Conservation (phyloP, 1,140 invertebrate species). For the Drosophila watanabei region DNA sequence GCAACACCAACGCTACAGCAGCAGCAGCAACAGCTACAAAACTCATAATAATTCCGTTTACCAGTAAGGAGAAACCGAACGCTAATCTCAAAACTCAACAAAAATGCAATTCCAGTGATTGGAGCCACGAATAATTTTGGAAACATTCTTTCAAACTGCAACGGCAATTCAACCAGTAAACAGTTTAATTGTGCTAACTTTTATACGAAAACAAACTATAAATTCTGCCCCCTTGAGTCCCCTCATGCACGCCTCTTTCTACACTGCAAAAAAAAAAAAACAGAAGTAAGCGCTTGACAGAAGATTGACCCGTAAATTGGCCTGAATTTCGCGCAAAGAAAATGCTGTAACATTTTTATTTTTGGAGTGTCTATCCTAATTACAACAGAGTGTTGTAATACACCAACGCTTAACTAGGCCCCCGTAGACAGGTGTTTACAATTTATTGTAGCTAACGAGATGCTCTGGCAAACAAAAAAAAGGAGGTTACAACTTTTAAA, state of each 20-base stretch:
- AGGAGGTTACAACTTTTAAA: not conserved
- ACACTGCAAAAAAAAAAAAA: conserved; percentile 46
- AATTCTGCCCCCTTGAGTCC: conserved; percentile 17
- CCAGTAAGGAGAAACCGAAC: conserved; percentile 69
- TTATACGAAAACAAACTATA: conserved; percentile 22
- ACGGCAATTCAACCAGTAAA: conserved; percentile 73
- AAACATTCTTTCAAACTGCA: conserved; percentile 69
- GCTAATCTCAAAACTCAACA: conserved; percentile 46
- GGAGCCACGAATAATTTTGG: conserved; percentile 65
- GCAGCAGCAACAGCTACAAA: conserved; percentile 77
- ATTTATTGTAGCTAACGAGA: conserved; percentile 47
- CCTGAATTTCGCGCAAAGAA: conserved; percentile 15
- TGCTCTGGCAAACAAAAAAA: conserved; percentile 51
- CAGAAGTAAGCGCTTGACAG: conserved; percentile 39
- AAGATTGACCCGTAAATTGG: conserved; percentile 36
- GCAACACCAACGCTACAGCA: conserved; percentile 71
- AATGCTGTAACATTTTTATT: conserved; percentile 43
- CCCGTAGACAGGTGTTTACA: conserved; percentile 15
- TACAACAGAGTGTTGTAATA: conserved; percentile 56
- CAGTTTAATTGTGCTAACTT: conserved; percentile 82
- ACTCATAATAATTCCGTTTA: conserved; percentile 85
- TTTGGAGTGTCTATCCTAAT: conserved; percentile 15
- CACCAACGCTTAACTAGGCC: conserved; percentile 18
- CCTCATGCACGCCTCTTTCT: conserved; percentile 62
- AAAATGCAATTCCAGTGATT: conserved; percentile 38